Percentiles rank a stretch among this genome's conserved stretches.
Conservation (phyloP, 2,797 vertebrate genomes). For the Phyllotis vaccarum region DNA sequence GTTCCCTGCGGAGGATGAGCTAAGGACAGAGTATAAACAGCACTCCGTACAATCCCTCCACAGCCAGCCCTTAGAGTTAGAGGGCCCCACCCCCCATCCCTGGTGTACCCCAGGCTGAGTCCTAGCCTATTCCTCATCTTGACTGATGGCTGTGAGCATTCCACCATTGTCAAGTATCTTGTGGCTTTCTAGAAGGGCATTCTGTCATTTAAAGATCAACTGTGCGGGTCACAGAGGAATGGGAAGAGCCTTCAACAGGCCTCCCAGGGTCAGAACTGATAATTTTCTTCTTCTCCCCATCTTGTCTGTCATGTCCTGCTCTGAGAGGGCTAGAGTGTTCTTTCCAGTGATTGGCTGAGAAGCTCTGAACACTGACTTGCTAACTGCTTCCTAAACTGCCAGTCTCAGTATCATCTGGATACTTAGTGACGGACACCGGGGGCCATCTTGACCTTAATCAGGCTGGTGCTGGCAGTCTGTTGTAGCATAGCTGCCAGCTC, state of each 20-base stretch:
- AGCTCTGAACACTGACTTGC: neutral
- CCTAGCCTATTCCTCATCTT: neutral
- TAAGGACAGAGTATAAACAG: neutral
- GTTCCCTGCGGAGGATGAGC: rapidly evolving
- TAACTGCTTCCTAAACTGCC: neutral
- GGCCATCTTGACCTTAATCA: neutral
- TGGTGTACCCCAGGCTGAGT: neutral
- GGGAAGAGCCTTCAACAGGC: neutral
- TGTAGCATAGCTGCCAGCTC: neutral
- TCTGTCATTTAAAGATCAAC: neutral
- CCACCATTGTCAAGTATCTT: neutral
- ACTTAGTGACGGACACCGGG: neutral
- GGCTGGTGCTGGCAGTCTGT: neutral
- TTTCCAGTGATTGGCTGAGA: neutral
- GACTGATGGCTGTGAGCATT: neutral
- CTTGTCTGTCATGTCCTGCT: too few relatives aligned
- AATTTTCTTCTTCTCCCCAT: neutral
- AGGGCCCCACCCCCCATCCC: neutral
- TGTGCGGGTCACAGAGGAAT: too few relatives aligned
- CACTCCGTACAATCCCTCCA: rapidly evolving
- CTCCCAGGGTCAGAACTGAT: neutral
- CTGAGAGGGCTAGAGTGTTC: neutral
- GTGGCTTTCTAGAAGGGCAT: neutral
- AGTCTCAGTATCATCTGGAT: neutral
- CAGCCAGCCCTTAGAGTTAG: neutral